Evolutionary conservation across 2,113 vertebrate species (phyloP), one percentile per base, ranked within the genome.

Genomic region (Trogon melanurus): DNA sequence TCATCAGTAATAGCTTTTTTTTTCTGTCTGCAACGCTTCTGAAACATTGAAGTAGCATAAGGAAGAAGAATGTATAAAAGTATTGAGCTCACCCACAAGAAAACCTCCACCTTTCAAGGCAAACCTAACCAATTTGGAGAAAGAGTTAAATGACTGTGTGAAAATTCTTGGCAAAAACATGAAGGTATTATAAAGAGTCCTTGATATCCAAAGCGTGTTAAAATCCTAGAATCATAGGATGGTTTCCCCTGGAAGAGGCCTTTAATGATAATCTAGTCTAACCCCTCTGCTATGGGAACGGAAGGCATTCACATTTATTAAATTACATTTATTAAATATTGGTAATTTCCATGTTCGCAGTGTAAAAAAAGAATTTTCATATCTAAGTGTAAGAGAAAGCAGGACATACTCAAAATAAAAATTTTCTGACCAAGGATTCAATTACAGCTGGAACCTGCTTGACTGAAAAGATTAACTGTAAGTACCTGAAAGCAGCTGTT

Each of bases 231-330:
- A 34, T 70, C 16, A 17, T 13, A 44, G 15, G 41, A 81, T 50
- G 2, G 2, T 66, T 82, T 71, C 38, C 4, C 5, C 51, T 51
- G 19, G 32, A 93, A 50, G 1, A 3, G 7, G 15, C 8, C 16
- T 34, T 71, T 79, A 62, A 74, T 62, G 9, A 54, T 50, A 6
- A 26, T 16, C 9, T 48, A 58, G 23, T 53, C 14, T 22, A 78
- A 22, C 1, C 7, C 9, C 20, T 5, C 20, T 38, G 10, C 7
- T 8, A 0, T 41, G 29, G 10, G 16, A 13, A 78, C 48, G 22
- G 51, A 82, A 23, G 34, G 32, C 2, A 4, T 20, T 67, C 38
- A 62, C 19, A 5, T 58, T 58, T 66, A 74, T 70, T 79, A 53
- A 79, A 58, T 44, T 8, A 20, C 0, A 3, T 61, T 32, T 71